Evolutionary conservation across 2,113 vertebrate genomes (phyloP).

Genomic region (Phylloscopus trochiloides): DNA sequence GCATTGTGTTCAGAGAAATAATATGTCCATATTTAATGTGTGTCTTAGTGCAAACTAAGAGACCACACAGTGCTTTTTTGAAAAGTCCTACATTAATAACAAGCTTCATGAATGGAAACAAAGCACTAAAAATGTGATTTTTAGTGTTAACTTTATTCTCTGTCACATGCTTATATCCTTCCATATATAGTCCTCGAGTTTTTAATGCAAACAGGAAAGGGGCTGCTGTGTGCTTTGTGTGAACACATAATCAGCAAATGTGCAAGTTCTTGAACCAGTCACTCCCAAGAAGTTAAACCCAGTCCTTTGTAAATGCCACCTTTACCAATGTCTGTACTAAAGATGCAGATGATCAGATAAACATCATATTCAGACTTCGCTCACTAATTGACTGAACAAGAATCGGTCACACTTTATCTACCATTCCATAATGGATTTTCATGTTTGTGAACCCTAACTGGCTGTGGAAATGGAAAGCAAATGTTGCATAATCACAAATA

Average conservation of each 20-base stretch:
- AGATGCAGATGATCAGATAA: constrained; percentile 69
- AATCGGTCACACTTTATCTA: constrained; percentile 86
- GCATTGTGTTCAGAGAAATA: constrained; percentile 69
- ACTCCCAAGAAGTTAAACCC: background rate
- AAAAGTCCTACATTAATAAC: constrained; percentile 11
- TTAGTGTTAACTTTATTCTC: background rate
- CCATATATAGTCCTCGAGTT: constrained; percentile 1
- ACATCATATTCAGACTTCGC: constrained; percentile 72
- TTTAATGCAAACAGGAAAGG: background rate
- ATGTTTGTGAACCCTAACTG: constrained; percentile 89
- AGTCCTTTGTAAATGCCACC: background rate
- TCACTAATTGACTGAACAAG: constrained; percentile 89
- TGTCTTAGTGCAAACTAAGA: constrained; percentile 37
- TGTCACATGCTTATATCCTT: background rate
- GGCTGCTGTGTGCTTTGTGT: background rate
- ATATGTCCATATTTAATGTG: constrained; percentile 60
- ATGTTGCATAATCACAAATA: constrained; percentile 85
- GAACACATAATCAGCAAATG: background rate
- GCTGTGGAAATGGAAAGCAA: constrained; percentile 86
- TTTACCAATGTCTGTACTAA: background rate
- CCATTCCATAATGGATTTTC: constrained; percentile 89
- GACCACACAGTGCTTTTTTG: background rate
- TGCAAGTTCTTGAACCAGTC: background rate
- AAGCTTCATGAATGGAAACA: constrained; percentile 23
- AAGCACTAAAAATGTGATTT: constrained; percentile 37